Evolutionary conservation across 2,113 vertebrate species (phyloP), one percentile per base, ranked within the genome.

Genomic region (Poecile atricapillus): DNA sequence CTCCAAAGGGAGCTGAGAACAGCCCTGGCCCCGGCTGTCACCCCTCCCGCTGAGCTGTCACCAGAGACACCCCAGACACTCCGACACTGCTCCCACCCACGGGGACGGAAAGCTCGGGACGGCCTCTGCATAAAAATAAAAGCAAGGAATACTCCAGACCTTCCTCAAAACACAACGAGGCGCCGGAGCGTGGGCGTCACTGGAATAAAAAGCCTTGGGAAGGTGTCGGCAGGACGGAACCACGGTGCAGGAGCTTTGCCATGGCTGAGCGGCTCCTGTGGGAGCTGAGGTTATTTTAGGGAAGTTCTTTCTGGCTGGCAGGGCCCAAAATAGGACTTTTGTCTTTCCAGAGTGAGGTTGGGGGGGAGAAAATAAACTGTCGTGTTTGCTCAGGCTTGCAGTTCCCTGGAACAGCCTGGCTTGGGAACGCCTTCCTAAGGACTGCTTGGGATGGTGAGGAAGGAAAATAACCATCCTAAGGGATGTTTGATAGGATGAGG

Each of bases 1-100:
- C 75, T 78, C 65, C 39, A 24, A n/a, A 49, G 49, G 65, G 93
- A 94, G 92, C 60, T 59, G 87, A 79, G 87, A 93, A 74, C 31
- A 53, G 13, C 47, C 37, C 92, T 44, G 37, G 81, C 70, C 55
- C 63, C 1, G 82, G 25, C 90, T 89, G 73, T n/a, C 81, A 13
- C 93, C 53, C 43, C 43, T 50, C 50, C 76, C 3, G 5, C 56
- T 5, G 83, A 37, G 84, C 93, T 95, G 95, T 78, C 92, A 30
- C 65, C 74, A 23, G 3, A 13, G n/a, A 21, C 73, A 15, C 2
- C n/a, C 33, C 68, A 73, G 59, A 5, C 20, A 1, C 3, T 2
- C 39, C 8, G 1, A 28, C 58, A 5, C 68, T 11, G 4, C 47
- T 83, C 27, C 49, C 69, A 22, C 81, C 59, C 81, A 84, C 81